A percentile compares a stretch with the other conserved stretches of the same genome.
Evolutionary conservation across 2,797 vertebrate species (phyloP).

Genomic region (Odontamblyopus lacepedii): DNA sequence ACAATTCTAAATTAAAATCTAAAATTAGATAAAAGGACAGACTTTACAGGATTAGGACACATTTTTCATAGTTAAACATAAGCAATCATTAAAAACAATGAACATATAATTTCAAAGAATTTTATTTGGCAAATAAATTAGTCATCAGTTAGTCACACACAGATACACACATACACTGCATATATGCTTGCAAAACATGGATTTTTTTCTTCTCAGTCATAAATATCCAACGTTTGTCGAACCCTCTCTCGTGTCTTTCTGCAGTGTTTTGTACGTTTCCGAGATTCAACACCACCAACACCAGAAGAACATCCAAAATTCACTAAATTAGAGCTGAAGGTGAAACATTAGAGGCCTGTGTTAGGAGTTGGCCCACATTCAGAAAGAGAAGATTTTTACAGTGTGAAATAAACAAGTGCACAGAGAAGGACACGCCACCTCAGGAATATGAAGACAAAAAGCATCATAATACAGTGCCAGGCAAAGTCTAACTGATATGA

Average conservation of each 20-base stretch:
- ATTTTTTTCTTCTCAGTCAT: constrained; percentile 8
- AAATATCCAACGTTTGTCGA: constrained; percentile 8
- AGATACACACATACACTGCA: constrained; percentile 29
- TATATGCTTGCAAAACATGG: neutral
- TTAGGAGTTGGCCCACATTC: constrained; percentile 25
- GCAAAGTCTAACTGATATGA: neutral
- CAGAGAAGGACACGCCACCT: neutral
- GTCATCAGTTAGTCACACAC: constrained; percentile 11
- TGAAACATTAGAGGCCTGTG: constrained; percentile 27
- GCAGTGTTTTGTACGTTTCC: neutral
- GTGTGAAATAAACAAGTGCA: constrained; percentile 24
- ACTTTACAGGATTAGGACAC: neutral
- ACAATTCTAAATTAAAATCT: no score
- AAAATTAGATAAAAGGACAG: neutral
- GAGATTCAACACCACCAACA: constrained; percentile 13
- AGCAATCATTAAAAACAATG: neutral
- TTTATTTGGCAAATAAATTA: constrained; percentile 51
- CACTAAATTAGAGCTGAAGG: constrained; percentile 25
- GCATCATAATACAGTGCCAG: neutral
- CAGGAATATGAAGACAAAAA: neutral
- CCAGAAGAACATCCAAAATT: constrained; percentile 5
- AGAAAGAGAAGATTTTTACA: constrained; percentile 25
- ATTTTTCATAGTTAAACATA: neutral
- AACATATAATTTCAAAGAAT: constrained; percentile 20
- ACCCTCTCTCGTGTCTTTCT: neutral